Evolutionary conservation across 2,113 vertebrate species (phyloP), one percentile per base, ranked within the genome.

Genomic region (Aspiorhynchus laticeps): DNA sequence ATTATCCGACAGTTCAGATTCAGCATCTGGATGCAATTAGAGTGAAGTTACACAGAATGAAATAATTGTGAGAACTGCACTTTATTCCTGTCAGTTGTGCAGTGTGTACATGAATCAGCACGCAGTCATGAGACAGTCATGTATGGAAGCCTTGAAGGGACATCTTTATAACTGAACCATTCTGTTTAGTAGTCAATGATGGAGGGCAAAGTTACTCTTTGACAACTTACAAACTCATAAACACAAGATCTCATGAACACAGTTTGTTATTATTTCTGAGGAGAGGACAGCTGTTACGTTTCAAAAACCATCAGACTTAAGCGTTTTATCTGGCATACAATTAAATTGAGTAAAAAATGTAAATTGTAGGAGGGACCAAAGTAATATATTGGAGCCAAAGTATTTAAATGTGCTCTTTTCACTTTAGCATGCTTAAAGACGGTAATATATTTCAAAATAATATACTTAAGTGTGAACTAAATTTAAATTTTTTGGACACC

Each of bases 1-100:
- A 77, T 86, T 77, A 86, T 51, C 67, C 53, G 41, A 63, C 28
- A 41, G 21, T 63, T 56, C 33, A 84, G 31, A 77, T 87, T 86
- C 80, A 77, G 76, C 88, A 88, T 88, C 88, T 89, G 90, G 84
- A n/a, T 19, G 51, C 63, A 41, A 86, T 90, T 90, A 85, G 21
- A 89, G 76, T 1, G 2, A 77, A 17, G 80, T 77, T 80, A n/a
- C 83, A 75, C 75, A 53, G 75, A 86, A 80, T 75, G 15, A 63
- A 85, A 36, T 67, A 84, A 80, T 63, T 74, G n/a, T 88, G 82
- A 71, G 84, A 65, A 36, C 36, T 80, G 86, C 19, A 14, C 65
- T 85, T 86, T 86, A 71, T 88, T 65, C 28, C 71, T 41, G 48
- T 77, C 46, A 26, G 21, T 11, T n/a, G 31, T 71, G 61, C 17